Conservation (phyloP, 1,140 invertebrate species). For the Brachionus rotundiformis region DNA sequence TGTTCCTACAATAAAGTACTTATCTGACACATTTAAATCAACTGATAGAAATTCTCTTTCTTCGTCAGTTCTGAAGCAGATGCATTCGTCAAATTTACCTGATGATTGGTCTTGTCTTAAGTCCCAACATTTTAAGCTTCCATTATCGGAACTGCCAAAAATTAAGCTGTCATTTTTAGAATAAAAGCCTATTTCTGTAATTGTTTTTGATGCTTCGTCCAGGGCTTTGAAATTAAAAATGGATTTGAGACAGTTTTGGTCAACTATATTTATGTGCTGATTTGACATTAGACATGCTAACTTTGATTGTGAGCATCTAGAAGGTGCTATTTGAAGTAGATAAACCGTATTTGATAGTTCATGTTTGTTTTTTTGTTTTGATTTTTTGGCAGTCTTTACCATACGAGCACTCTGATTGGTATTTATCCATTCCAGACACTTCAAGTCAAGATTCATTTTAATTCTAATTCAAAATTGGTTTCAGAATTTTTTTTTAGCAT, state of each 20-base stretch:
- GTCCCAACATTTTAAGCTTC: slow-evolving; percentile 40
- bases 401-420: slow-evolving; percentile 2
- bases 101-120: neutral
- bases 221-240: neutral
- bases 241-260: neutral
- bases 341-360: neutral
- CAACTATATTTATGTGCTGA: neutral
- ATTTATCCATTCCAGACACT: slow-evolving; percentile 29
- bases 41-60: slow-evolving; percentile 5
- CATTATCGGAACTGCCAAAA: slow-evolving; percentile 24
- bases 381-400: slow-evolving; percentile 13
- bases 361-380: neutral
- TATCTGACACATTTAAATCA: slow-evolving; percentile 14
- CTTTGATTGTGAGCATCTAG: neutral
- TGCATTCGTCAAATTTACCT: neutral
- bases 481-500: neutral
- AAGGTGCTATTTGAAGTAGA: slow-evolving; percentile 4
- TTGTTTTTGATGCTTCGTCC: neutral
- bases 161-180: neutral
- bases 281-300: slow-evolving; percentile 27
- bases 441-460: slow-evolving; percentile 15
- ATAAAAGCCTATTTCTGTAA: slow-evolving; percentile 39
- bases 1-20: slow-evolving; percentile 16
- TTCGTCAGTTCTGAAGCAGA: neutral
- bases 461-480: neutral